Percentiles rank a stretch among this genome's conserved stretches.
phyloP scores from a whole-genome alignment of 2,113 vertebrate species.

The Coregonus clupeaformis region DNA sequence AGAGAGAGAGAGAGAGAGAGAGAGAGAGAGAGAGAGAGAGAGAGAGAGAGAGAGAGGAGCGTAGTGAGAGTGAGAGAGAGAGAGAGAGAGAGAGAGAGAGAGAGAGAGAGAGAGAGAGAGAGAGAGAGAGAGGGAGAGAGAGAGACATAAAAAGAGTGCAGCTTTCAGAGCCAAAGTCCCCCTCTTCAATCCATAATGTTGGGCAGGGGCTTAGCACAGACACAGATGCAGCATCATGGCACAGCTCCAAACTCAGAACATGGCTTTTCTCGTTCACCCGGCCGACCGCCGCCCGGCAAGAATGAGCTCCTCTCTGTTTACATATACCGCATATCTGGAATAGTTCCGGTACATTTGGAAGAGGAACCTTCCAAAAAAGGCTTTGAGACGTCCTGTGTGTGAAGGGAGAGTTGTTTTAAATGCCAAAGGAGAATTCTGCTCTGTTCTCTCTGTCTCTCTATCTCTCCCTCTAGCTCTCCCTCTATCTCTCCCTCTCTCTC shows the following conservation, averaged over 20 bases:
- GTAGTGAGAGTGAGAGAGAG: too few relatives aligned
- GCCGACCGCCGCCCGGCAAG: neutral
- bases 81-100: neutral
- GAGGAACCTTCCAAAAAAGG: slow-evolving; percentile 49
- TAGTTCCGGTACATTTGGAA: slow-evolving; percentile 41
- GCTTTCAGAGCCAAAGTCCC: too few relatives aligned
- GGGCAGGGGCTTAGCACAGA: neutral
- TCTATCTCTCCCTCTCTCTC: too few relatives aligned
- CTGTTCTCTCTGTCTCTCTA: neutral
- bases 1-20: neutral
- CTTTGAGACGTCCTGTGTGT: slow-evolving; percentile 30
- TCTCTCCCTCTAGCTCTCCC: neutral
- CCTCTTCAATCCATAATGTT: neutral
- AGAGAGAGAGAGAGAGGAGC: slow-evolving; percentile 20
- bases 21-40: neutral
- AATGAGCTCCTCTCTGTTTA: slow-evolving; percentile 43
- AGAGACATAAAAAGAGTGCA: neutral
- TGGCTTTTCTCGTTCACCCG: neutral
- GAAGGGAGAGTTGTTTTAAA: neutral
- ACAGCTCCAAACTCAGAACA: neutral
- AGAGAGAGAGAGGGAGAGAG: slow-evolving; percentile 1
- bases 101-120: neutral
- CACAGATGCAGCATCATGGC: neutral
- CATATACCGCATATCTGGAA: slow-evolving; percentile 39
- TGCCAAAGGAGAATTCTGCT: slow-evolving; percentile 2